Conservation (phyloP, 2,888 invertebrate species). For the Drosophila yooni region DNA sequence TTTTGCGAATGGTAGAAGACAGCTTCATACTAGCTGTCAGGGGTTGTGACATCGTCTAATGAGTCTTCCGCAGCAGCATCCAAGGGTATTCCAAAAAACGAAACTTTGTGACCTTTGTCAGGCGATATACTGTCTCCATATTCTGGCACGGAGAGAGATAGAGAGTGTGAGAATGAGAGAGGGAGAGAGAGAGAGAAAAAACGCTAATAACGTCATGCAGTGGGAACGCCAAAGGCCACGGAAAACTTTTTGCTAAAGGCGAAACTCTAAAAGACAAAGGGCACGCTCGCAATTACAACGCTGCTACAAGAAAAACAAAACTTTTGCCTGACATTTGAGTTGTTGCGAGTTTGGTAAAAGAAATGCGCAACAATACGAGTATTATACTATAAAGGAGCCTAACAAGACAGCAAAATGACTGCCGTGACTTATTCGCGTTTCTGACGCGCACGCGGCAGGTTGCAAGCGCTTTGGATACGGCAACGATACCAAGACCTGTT, state of each 20-base stretch:
- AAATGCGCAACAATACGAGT: conserved; percentile 73
- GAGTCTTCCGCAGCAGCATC: conserved; percentile 28
- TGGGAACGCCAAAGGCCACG: conserved; percentile 31
- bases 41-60: conserved; percentile 16
- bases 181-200: conserved; percentile 17
- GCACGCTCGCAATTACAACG: conserved; percentile 72
- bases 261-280: conserved; percentile 60
- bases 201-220: conserved; percentile 51
- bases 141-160: conserved; percentile 1
- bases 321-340: conserved; percentile 71
- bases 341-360: conserved; percentile 39
- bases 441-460: conserved; percentile 59
- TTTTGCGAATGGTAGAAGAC: neutral
- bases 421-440: conserved; percentile 78
- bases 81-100: conserved; percentile 20
- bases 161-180: conserved; percentile 3
- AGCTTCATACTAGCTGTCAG: neutral
- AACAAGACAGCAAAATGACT: conserved; percentile 39
- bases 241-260: conserved; percentile 55
- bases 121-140: conserved; percentile 26
- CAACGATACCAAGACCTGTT: conserved; percentile 14
- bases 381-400: conserved; percentile 39
- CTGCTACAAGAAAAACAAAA: conserved; percentile 50
- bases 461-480: conserved; percentile 32
- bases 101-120: conserved; percentile 43